Evolutionary conservation across 2,797 vertebrate species (phyloP), one percentile per base, ranked within the genome.

Genomic region (Scyliorhinus canicula): DNA sequence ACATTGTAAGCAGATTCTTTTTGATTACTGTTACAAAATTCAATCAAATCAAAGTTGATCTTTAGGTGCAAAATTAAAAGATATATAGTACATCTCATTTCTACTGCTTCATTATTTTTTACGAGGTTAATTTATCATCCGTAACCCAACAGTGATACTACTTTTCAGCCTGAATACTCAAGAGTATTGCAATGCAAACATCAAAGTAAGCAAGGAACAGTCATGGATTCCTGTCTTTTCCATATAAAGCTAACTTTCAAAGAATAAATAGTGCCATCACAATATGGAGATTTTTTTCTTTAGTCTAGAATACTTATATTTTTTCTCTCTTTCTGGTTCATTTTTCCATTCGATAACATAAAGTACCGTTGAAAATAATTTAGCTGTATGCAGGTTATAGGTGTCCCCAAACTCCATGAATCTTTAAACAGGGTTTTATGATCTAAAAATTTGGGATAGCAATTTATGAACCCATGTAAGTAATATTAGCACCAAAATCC

Each of bases 1-100:
- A 93, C 65, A 40, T 63, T 91, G 35, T 88, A 28, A 60, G 35
- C 35, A 63, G 1, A 79, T 47, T 40, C 7, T n/a, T 24, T 65
- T 60, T 65, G 88, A 60, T 93, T 63, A 93, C 60, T n/a, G 35
- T 93, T 93, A 65, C 19, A 82, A 90, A 85, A 90, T 60, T 90
- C 60, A 93, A 63, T 63, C 60, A 93, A 24, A 65, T 93, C n/a
- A 3, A 14, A 63, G 57, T 91, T 91, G 88, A 60, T 44, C n/a
- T 52, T 91, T 91, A 26, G n/a, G 35, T 44, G 35, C 8, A 65
- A 93, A 44, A 44, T 65, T n/a, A 35, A 16, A 88, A 88, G 14
- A 7, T 44, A 50, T 84, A 52, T 7, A n/a, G 52, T 31, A 90
- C 4, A 60, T 85, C 24, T 85, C 21, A 85, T 85, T 85, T 88